Conservation (phyloP, 2,113 vertebrate genomes). For the Microcebus ravelobensis region DNA sequence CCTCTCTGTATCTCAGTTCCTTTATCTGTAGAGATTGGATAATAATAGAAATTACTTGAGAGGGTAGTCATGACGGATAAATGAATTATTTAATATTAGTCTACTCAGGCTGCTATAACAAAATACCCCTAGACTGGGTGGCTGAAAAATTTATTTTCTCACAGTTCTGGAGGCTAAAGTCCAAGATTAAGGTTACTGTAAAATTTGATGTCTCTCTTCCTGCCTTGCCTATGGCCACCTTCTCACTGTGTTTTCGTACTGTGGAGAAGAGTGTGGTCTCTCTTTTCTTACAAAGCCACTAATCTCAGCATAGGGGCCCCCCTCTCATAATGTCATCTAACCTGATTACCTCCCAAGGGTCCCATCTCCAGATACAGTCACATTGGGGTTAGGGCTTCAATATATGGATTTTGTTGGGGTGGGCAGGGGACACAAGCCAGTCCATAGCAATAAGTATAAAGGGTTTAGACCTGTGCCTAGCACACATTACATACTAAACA, state of each 20-base stretch:
- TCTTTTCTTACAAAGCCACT: background rate
- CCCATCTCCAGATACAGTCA: background rate
- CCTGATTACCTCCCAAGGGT: background rate
- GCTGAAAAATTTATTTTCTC: slow-evolving; percentile 6
- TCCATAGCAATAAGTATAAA: background rate
- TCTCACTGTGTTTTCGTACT: background rate
- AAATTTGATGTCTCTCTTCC: background rate
- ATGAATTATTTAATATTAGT: background rate
- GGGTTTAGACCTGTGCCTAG: background rate
- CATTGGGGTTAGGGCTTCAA: background rate
- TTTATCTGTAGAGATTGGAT: background rate
- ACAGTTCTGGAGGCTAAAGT: background rate
- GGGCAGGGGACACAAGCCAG: background rate
- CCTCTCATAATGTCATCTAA: background rate
- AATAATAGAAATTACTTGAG: background rate
- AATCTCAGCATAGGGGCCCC: background rate
- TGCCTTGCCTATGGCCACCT: background rate
- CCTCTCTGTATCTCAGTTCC: background rate
- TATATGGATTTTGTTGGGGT: background rate
- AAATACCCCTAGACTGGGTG: background rate
- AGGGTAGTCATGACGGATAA: background rate
- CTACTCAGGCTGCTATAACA: background rate
- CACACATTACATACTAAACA: background rate
- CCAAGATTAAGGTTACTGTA: background rate
- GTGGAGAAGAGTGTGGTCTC: background rate